These are phyloP conservation scores for Nudaria mundana DNA, from an alignment of 2,888 invertebrate species.

Conservation along the genomic window DNA sequence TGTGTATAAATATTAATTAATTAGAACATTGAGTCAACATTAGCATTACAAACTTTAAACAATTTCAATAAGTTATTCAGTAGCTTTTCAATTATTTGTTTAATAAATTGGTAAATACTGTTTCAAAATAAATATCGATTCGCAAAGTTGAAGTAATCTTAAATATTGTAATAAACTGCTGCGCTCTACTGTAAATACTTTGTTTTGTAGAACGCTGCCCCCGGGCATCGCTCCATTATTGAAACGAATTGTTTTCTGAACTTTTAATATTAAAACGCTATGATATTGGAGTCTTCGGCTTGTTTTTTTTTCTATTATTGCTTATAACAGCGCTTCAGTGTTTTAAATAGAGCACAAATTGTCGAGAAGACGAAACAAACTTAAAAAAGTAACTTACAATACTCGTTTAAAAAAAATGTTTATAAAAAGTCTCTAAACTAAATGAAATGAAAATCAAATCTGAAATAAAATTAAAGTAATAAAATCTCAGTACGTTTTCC, in stretches of 20 bases:
- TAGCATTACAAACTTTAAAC: neutral
- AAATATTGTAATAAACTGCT: conserved; percentile 64
- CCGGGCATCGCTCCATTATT: conserved; percentile 66
- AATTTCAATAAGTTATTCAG: conserved; percentile 14
- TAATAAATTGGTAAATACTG: conserved; percentile 19
- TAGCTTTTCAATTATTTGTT: conserved; percentile 19
- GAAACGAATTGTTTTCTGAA: conserved; percentile 71
- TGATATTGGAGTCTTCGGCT: conserved; percentile 47
- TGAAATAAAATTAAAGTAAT: too few species aligned
- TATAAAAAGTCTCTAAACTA: too few species aligned
- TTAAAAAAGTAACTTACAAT: too few species aligned
- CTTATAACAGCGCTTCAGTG: conserved; percentile 37
- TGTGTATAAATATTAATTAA: too few species aligned
- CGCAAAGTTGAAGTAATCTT: conserved; percentile 50
- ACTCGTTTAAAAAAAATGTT: too few species aligned
- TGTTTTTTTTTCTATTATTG: conserved; percentile 39
- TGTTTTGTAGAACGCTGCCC: conserved; percentile 60
- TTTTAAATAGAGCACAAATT: conserved; percentile 16
- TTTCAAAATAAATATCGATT: conserved; percentile 46
- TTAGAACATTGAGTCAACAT: too few species aligned
- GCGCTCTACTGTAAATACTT: conserved; percentile 60
- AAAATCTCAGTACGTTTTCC: too few species aligned
- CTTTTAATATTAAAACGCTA: conserved; percentile 63
- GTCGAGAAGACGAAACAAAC: too few species aligned
- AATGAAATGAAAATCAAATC: too few species aligned